Conservation (phyloP, 2,797 vertebrate genomes). For the Mallotus villosus region DNA sequence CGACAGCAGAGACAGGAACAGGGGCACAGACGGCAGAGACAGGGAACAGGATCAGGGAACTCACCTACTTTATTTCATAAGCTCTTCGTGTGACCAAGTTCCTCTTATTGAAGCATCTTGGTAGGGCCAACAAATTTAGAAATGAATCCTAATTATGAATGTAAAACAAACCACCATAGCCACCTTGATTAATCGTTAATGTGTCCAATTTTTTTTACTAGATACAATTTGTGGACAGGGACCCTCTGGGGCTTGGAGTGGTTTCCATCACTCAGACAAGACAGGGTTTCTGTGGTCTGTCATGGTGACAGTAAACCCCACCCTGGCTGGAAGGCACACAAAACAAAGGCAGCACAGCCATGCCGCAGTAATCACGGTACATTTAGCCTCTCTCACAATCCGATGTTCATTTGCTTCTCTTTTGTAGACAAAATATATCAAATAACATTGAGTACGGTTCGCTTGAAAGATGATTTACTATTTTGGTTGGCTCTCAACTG, state of each 20-base stretch:
- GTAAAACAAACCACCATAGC: too few relatives aligned
- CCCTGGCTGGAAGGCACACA: background rate
- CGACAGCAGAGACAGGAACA: too few relatives aligned
- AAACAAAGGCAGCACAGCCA: background rate
- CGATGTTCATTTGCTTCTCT: background rate
- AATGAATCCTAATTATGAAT: too few relatives aligned
- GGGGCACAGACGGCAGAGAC: too few relatives aligned
- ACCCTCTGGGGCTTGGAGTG: background rate
- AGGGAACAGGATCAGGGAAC: too few relatives aligned
- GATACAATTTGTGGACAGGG: background rate
- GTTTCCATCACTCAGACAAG: background rate
- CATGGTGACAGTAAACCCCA: background rate
- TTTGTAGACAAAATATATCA: too few relatives aligned
- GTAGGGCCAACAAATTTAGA: background rate
- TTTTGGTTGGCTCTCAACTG: background rate
- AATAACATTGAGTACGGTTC: too few relatives aligned
- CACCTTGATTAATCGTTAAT: constrained; percentile 28
- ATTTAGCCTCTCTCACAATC: too few relatives aligned
- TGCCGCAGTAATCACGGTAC: background rate
- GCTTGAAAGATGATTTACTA: background rate
- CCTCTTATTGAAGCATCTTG: background rate
- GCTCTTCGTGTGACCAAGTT: background rate
- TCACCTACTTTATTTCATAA: too few relatives aligned
- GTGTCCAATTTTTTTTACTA: constrained; percentile 24
- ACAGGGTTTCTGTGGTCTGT: background rate